Evolutionary conservation across 2,113 vertebrate genomes (phyloP).

Genomic region (Saccopteryx bilineata): DNA sequence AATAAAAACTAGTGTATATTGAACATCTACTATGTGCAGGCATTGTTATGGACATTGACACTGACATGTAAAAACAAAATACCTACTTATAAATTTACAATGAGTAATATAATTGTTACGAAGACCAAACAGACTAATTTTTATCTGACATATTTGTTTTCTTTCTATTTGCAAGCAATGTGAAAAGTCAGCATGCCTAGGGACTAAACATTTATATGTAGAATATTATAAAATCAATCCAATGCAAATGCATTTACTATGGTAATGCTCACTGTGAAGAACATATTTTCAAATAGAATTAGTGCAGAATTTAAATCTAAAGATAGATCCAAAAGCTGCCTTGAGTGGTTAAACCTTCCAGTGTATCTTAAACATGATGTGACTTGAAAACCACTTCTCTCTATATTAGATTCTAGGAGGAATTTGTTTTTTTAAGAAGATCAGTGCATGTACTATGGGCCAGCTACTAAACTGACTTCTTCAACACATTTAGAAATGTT

Average conservation of each 20-base stretch:
- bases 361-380: not conserved
- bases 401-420: conserved; percentile 32
- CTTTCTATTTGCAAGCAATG: not conserved
- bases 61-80: not conserved
- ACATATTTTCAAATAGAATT: not conserved
- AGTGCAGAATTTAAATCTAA: not conserved
- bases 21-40: not conserved
- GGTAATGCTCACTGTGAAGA: not conserved
- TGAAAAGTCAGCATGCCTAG: not conserved
- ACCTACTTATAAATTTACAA: not conserved
- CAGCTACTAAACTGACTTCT: not conserved
- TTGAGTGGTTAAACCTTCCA: not conserved
- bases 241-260: conserved; percentile 11
- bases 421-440: conserved; percentile 49
- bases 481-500: conserved; percentile 41
- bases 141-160: not conserved
- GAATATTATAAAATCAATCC: not conserved
- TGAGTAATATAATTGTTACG: not conserved
- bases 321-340: not conserved
- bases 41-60: not conserved
- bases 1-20: not conserved
- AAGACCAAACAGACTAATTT: not conserved
- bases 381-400: not conserved
- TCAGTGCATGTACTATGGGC: not conserved
- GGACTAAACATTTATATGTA: not conserved